Evolutionary conservation across 1,140 invertebrate genomes (phyloP).

Genomic region (Zeugodacus cucurbitae): DNA sequence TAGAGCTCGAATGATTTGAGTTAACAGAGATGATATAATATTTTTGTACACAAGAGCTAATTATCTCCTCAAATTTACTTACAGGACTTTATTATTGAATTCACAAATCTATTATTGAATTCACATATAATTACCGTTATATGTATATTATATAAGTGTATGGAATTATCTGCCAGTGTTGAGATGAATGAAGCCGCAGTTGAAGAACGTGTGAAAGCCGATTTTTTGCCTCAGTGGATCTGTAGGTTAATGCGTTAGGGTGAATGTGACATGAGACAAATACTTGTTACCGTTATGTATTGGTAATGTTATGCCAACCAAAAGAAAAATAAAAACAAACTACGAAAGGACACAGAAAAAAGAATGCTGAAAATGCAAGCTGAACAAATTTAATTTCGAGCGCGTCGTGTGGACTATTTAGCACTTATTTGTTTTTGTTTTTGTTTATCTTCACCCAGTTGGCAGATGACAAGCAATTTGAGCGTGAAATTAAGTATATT

Average conservation of each 20-base stretch:
- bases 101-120: too few species aligned
- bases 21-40: too few species aligned
- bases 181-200: neutral
- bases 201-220: conserved; percentile 14
- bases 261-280: neutral
- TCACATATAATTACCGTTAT: too few species aligned
- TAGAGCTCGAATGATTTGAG: too few species aligned
- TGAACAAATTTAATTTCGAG: neutral
- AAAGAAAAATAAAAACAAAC: neutral
- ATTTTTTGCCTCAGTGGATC: conserved; percentile 25
- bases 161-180: too few species aligned
- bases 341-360: neutral
- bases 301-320: neutral
- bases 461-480: conserved; percentile 7
- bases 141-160: too few species aligned
- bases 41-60: too few species aligned
- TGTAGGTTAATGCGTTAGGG: neutral
- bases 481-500: conserved; percentile 17
- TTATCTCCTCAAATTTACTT: too few species aligned
- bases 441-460: neutral
- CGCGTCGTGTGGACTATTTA: neutral
- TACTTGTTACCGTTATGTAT: neutral
- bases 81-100: too few species aligned
- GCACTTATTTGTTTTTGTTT: neutral
- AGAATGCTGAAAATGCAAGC: neutral